phyloP scores from a whole-genome alignment of 2,113 vertebrate species.

The Clarias macrocephalus region DNA sequence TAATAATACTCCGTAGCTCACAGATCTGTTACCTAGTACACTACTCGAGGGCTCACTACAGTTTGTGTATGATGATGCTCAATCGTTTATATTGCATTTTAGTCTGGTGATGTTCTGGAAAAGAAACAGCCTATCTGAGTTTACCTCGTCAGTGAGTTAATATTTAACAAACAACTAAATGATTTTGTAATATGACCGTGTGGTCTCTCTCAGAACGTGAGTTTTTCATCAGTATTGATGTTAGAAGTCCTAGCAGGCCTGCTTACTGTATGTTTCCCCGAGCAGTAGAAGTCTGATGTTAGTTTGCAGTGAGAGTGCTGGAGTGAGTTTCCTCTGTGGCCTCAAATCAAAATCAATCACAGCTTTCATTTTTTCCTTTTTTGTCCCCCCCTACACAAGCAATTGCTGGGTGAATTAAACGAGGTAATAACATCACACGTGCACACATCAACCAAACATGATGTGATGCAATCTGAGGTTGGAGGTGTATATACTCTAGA shows the following conservation, averaged over 20 bases:
- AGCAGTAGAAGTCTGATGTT: not conserved
- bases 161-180: not conserved
- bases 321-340: constrained; percentile 36
- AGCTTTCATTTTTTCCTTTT: constrained; percentile 8
- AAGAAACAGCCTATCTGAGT: too few relatives aligned
- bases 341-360: not conserved
- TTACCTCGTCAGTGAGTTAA: not conserved
- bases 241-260: not conserved
- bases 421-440: constrained; percentile 82
- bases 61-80: too few relatives aligned
- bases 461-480: not conserved
- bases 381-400: constrained; percentile 71
- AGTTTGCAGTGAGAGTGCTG: constrained; percentile 25
- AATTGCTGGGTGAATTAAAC: constrained; percentile 93
- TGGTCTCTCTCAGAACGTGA: not conserved
- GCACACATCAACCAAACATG: not conserved
- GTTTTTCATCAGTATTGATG: not conserved
- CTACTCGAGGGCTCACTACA: too few relatives aligned
- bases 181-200: not conserved
- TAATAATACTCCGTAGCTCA: too few relatives aligned
- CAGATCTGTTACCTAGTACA: too few relatives aligned
- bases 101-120: too few relatives aligned
- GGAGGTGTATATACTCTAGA: not conserved
- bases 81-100: too few relatives aligned
- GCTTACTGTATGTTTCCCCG: not conserved